Base-by-base conservation (phyloP, 2,797 vertebrate genomes). In the Galagoides demidoff region DNA sequence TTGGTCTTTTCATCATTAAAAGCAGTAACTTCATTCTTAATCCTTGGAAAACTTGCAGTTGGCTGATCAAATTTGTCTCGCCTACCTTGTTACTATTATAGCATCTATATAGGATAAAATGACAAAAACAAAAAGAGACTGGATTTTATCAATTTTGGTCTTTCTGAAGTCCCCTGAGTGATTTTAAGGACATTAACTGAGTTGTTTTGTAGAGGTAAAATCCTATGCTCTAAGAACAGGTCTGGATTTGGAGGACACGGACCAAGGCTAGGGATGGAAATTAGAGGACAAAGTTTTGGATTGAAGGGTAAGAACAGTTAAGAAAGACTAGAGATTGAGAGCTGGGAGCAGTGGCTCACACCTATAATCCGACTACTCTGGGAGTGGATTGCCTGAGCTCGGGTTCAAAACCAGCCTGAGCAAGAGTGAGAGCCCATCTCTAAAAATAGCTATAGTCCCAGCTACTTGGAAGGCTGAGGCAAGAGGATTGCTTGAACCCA, bases 71-170 rank as follows among this genome's bases (percentile, higher is more conserved):
- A 85, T 66, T 70, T 70, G 52, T 81, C 70, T 63, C 34, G 20
- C 10, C 43, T 85, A 25, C 29, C 34, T 76, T 61, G 29, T 87
- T 85, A 85, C 63, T 55, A 81, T 63, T 57, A 77, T 73, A 39
- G 37, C 37, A 81, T 34, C 82, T 49, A 78, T 83, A 90, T 1
- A 52, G 45, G 55, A 86, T 37, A 22, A 27, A 88, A 22, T 37
- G 63, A 34, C 9, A 71, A 91, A 29, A 83, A 61, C 66, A 89
- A 74, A 84, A 90, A 73, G 17, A 92, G 84, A 90, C 45, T 19
- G 55, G 23, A 85, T 55, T 95, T 92, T 94, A 76, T 74, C n/a
- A 77, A 73, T 77, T 84, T 79, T 63, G 85, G 73, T 95, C 10
- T 19, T 76, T 89, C n/a, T 74, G 52, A 94, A 90, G 70, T 64